A percentile compares a stretch with the other conserved stretches of the same genome.
Evolutionary conservation across 2,888 invertebrate species (phyloP).

Genomic region (Heliconius aoede): DNA sequence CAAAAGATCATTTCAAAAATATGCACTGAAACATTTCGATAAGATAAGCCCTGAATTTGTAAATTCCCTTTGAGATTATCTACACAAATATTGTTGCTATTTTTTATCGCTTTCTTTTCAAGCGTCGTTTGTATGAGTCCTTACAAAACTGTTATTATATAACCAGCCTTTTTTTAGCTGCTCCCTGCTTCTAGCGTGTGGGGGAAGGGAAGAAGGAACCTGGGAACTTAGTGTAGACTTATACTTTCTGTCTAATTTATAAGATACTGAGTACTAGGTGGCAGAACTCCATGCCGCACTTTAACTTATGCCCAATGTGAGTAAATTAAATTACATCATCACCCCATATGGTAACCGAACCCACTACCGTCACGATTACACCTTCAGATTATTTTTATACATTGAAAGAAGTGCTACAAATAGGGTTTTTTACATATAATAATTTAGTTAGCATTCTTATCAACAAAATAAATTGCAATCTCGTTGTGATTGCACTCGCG

Average conservation of each 20-base stretch:
- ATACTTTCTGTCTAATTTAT: no score
- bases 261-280: no score
- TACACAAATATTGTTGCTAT: neutral
- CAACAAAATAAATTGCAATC: slow-evolving; percentile 5
- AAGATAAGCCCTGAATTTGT: slow-evolving; percentile 1
- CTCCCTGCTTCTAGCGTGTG: no score
- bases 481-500: slow-evolving; percentile 20
- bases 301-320: no score
- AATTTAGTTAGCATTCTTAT: neutral
- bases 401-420: neutral
- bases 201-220: no score
- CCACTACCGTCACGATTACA: no score
- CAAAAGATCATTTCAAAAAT: slow-evolving; percentile 9
- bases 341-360: no score
- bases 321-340: no score
- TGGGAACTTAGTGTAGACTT: no score
- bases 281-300: no score
- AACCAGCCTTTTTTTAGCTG: neutral
- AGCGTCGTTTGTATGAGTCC: neutral
- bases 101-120: neutral
- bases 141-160: neutral
- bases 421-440: neutral
- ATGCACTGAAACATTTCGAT: neutral
- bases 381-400: no score
- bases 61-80: neutral